Conservation (phyloP, 53 echinoderm and acorn worm species). For the Antedon mediterranea region DNA sequence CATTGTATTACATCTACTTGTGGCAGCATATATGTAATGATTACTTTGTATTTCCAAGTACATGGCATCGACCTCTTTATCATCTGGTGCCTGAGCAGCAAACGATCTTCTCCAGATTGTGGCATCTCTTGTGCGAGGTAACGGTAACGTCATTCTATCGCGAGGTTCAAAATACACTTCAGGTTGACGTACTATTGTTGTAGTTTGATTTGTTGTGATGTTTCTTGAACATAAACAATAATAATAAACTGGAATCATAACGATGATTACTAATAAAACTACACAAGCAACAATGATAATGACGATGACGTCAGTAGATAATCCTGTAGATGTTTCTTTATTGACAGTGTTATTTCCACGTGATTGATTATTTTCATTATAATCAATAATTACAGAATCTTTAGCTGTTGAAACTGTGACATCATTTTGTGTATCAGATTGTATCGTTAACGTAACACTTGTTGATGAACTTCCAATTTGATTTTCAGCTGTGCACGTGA, state of each 20-base stretch:
- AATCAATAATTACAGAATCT: no score
- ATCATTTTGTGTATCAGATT: no score
- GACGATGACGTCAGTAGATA: neutral
- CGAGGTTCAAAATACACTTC: neutral
- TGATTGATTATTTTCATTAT: no score
- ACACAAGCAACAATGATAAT: neutral
- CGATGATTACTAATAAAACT: neutral
- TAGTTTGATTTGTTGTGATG: neutral
- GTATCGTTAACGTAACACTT: no score
- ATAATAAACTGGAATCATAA: no score
- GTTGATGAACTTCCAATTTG: no score
- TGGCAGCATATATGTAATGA: neutral
- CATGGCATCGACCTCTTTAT: neutral
- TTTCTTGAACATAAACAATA: neutral
- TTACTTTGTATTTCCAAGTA: neutral
- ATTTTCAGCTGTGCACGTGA: no score
- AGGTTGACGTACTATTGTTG: conserved; percentile 1
- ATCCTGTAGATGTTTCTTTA: neutral
- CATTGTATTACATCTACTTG: neutral
- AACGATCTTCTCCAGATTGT: neutral
- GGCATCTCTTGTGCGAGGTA: neutral
- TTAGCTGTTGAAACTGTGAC: no score
- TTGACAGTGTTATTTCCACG: neutral
- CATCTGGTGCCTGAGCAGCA: neutral
- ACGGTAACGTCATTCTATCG: neutral